Evolutionary conservation across 2,113 vertebrate genomes (phyloP).

Genomic region (Rhombomys opimus): DNA sequence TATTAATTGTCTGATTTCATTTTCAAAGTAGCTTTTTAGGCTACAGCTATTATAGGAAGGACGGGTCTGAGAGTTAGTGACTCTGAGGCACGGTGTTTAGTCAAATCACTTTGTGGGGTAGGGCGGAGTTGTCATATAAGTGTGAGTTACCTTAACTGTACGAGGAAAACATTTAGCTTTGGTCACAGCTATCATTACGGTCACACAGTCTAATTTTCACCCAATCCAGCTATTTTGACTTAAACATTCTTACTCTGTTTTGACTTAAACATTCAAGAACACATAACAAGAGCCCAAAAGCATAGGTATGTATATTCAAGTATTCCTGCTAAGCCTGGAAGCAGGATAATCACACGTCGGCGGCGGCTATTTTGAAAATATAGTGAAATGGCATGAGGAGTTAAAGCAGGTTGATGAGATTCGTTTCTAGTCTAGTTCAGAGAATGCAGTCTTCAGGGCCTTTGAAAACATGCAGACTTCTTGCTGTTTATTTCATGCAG

Average conservation of each 20-base stretch:
- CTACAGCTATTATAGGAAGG: conserved; percentile 47
- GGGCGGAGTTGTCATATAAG: conserved; percentile 25
- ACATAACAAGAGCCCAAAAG: conserved; percentile 56
- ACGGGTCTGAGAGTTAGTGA: conserved; percentile 39
- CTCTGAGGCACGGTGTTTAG: conserved; percentile 40
- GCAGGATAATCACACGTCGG: conserved; percentile 41
- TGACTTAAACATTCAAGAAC: conserved; percentile 28
- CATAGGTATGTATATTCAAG: conserved; percentile 50
- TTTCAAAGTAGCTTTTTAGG: conserved; percentile 8
- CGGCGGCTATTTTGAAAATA: conserved; percentile 28
- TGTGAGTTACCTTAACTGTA: background rate
- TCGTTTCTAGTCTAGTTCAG: background rate
- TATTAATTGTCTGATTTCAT: conserved; percentile 48
- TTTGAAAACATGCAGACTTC: background rate
- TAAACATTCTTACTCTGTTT: background rate
- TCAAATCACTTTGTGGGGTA: background rate
- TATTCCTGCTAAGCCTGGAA: conserved; percentile 1
- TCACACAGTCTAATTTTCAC: conserved; percentile 7
- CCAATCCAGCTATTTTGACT: background rate
- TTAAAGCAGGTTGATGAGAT: background rate
- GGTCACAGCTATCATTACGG: conserved; percentile 60
- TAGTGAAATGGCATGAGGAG: background rate
- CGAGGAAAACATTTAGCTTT: conserved; percentile 63
- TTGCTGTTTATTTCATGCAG: background rate
- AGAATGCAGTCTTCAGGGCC: background rate